Percentiles rank a stretch among this genome's conserved stretches.
phyloP scores from a whole-genome alignment of 2,113 vertebrate genomes.

The Atlantisia rogersi region DNA sequence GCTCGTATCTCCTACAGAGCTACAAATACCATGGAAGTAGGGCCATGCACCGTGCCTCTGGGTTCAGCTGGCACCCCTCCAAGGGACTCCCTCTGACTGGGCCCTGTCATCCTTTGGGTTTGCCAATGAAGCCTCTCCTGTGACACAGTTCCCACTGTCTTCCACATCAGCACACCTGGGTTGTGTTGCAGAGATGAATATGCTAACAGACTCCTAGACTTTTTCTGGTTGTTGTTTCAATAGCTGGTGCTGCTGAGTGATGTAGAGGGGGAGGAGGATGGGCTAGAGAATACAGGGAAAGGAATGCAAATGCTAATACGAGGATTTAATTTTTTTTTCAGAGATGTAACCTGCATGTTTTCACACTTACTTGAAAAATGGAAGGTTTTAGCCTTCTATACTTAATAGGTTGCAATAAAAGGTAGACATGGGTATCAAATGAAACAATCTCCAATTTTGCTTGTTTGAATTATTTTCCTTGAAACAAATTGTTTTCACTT shows the following conservation, averaged over 20 bases:
- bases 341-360: neutral
- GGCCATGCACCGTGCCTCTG: rapidly evolving
- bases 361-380: neutral
- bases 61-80: neutral
- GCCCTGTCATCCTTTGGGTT: neutral
- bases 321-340: neutral
- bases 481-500: neutral
- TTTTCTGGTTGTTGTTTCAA: neutral
- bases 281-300: neutral
- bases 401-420: neutral
- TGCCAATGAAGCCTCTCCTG: neutral
- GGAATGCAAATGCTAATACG: neutral
- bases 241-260: neutral
- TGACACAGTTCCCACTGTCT: neutral
- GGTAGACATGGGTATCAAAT: neutral
- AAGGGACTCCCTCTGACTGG: neutral
- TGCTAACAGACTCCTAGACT: neutral
- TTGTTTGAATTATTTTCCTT: neutral
- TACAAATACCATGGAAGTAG: neutral
- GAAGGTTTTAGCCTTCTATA: neutral
- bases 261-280: rapidly evolving
- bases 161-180: neutral
- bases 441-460: conserved; percentile 8
- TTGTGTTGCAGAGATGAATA: neutral
- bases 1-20: neutral